Evolutionary conservation across 1,140 invertebrate species (phyloP), one percentile per base, ranked within the genome.

Genomic region (Trachymyrmex cornetzi): DNA sequence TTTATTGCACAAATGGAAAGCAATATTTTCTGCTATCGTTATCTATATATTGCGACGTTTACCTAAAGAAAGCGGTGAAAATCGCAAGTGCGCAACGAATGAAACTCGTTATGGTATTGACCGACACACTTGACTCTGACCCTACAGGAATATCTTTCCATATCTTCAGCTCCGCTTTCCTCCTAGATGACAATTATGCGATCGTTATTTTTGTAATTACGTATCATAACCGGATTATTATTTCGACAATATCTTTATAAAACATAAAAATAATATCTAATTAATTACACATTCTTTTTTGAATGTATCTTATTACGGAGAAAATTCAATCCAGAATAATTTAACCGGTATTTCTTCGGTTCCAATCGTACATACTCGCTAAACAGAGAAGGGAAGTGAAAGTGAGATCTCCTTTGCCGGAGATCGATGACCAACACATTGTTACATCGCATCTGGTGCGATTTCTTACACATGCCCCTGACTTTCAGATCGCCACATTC

Each of bases 61-160:
- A 44, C 9, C 38, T 44, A 90, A 94, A 92, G 92, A 93, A 93
- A 93, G 92, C 86, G 89, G 93, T 91, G 92, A 93, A 93, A 94
- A 92, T 90, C 59, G 82, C 63, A 59, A 90, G 87, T 80, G 48
- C 27, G 24, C 72, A 6, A 7, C 64, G 72, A 48, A 79, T 74
- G 75, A 91, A 93, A 93, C 92, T 77, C 86, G 93, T 93, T 93
- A 84, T 66, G 44, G 22, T 22, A 48, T 44, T 55, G 75, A 71
- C 14, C 77, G 44, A 75, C 24, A 72, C 53, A 71, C 44, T 66
- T 75, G 77, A 66, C 53, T 61, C 67, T 50, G 57, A 90, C 88
- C 86, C 69, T 75, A 82, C 66, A 61, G 16, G 63, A 88, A 80
- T 88, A 63, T 22, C 24, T 84, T 22, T 50, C 66, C 4, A 11